phyloP scores from a whole-genome alignment of 1,140 invertebrate species.

The Leptinotarsa texana region DNA sequence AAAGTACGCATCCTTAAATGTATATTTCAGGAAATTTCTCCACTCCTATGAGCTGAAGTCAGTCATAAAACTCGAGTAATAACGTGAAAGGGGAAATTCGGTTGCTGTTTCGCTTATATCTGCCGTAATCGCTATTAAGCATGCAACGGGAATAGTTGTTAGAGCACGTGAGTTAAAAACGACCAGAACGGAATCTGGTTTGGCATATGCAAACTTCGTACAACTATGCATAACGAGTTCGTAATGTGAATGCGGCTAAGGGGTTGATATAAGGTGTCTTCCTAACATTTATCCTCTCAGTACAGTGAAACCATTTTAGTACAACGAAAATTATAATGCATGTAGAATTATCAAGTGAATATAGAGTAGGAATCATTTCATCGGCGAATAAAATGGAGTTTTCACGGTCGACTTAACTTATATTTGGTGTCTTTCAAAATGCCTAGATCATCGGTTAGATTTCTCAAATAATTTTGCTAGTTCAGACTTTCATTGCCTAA shows the following conservation, averaged over 20 bases:
- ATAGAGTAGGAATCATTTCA: too few relatives aligned
- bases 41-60: neutral
- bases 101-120: neutral
- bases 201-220: neutral
- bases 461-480: too few relatives aligned
- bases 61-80: neutral
- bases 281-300: neutral
- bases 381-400: too few relatives aligned
- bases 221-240: constrained; percentile 8
- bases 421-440: too few relatives aligned
- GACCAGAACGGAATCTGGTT: neutral
- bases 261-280: neutral
- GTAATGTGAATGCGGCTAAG: neutral
- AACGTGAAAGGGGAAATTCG: neutral
- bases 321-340: too few relatives aligned
- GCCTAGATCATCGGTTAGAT: too few relatives aligned
- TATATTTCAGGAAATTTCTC: neutral
- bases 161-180: constrained; percentile 1
- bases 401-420: too few relatives aligned
- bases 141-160: constrained; percentile 1
- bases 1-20: too few relatives aligned
- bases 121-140: neutral
- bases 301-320: too few relatives aligned
- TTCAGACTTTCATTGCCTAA: too few relatives aligned
- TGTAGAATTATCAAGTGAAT: too few relatives aligned